Evolutionary conservation across 2,113 vertebrate genomes (phyloP), one percentile per base, ranked within the genome.

Genomic region (Vireo altiloquus): DNA sequence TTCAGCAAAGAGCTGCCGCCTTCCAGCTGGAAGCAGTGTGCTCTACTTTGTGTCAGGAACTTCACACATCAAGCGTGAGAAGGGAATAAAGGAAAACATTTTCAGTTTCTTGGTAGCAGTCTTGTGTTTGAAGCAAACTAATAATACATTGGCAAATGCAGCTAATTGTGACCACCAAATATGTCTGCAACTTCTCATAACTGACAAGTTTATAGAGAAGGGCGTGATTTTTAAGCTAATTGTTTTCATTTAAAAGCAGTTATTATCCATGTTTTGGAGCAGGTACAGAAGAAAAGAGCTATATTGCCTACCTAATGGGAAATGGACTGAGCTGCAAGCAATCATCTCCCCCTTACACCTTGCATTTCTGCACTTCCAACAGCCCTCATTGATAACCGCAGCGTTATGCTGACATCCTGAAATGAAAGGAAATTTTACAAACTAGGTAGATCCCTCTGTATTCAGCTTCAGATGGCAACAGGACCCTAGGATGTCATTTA

Each of bases 181-280:
- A 40, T 13, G 20, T 23, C 84, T 89, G 30, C 4, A 9, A 1
- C 61, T 87, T 78, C 35, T 77, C 42, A 27, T 2, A 7, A 33
- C 69, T 8, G 1, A n/a, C 27, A 49, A 42, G 37, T 82, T 94
- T 54, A 15, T 54, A 76, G 57, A 68, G 83, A 95, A 76, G 44
- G 31, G 17, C 39, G 69, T 81, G 0, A 15, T 61, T 91, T 93
- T 87, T 53, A 47, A 95, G 59, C 27, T 87, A 76, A 46, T 66
- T 90, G 12, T 40, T 95, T 93, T 87, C 27, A 59, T 71, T 68
- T 25, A 72, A 92, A 91, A 78, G 52, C 72, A 91, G 35, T 65
- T 87, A 52, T 82, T 59, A 66, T 92, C 76, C 75, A 9, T 70
- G 35, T 89, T 95, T 89, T 93, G 78, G 35, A 95, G 78, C 65